Evolutionary conservation across 2,888 invertebrate species (phyloP).

Genomic region (Tetanocera ferruginea): DNA sequence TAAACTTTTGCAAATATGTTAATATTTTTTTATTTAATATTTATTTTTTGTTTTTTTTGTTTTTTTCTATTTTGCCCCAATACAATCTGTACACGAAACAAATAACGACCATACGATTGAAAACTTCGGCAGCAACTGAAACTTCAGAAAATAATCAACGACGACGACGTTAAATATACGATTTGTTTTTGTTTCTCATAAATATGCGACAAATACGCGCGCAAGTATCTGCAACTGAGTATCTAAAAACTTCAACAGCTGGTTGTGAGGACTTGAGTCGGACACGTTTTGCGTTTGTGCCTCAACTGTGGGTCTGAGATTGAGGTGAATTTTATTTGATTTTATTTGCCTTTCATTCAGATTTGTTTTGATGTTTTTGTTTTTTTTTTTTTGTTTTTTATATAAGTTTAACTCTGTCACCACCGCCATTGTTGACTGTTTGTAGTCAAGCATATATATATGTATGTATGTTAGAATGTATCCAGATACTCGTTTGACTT

Average conservation of each 20-base stretch:
- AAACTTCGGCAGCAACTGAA: constrained; percentile 53
- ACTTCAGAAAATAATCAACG: constrained; percentile 28
- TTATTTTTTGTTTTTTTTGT: not conserved
- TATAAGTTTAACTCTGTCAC: not conserved
- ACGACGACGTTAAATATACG: not conserved
- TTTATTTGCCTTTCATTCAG: not conserved
- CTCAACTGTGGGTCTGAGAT: not conserved
- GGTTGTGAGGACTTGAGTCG: not conserved
- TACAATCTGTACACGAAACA: not conserved
- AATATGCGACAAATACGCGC: constrained; percentile 7
- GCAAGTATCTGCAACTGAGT: not conserved
- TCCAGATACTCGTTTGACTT: not conserved
- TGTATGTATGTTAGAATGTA: not conserved
- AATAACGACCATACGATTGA: constrained; percentile 46
- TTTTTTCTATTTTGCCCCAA: not conserved
- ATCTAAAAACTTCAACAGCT: not conserved
- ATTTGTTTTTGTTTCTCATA: not conserved
- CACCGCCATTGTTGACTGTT: not conserved
- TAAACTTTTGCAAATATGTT: not conserved
- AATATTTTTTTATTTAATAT: not conserved
- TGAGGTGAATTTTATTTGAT: not conserved
- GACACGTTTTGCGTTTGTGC: not conserved
- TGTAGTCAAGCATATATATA: not conserved
- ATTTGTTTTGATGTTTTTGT: not conserved
- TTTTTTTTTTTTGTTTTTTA: not conserved